Percentiles rank a stretch among this genome's conserved stretches.
These are phyloP conservation scores for Danio rerio DNA, from an alignment of 2,113 vertebrate species.

Conservation along the genomic window GRCz12tu NC_133184.1:31215001-31215500, in stretches of 20 bases:
- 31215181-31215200: conserved; percentile 25
- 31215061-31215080: background rate
- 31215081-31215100: background rate
- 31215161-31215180: background rate
- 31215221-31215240: background rate
- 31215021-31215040: conserved; percentile 14
- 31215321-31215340: too few species aligned
- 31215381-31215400: too few species aligned
- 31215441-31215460: too few species aligned
- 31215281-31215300: background rate
- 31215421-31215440: too few species aligned
- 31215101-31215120: background rate
- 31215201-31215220: conserved; percentile 3
- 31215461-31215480: too few species aligned
- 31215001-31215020: background rate
- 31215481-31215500: too few species aligned
- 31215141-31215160: background rate
- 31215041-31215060: background rate
- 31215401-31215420: too few species aligned
- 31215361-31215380: too few species aligned
- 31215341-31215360: too few species aligned
- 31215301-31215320: too few species aligned
- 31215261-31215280: background rate
- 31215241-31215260: background rate
- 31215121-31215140: conserved; percentile 1